Evolutionary conservation across 2,113 vertebrate genomes (phyloP), one percentile per base, ranked within the genome.

Genomic region (Cyphomyrus discorhynchus): DNA sequence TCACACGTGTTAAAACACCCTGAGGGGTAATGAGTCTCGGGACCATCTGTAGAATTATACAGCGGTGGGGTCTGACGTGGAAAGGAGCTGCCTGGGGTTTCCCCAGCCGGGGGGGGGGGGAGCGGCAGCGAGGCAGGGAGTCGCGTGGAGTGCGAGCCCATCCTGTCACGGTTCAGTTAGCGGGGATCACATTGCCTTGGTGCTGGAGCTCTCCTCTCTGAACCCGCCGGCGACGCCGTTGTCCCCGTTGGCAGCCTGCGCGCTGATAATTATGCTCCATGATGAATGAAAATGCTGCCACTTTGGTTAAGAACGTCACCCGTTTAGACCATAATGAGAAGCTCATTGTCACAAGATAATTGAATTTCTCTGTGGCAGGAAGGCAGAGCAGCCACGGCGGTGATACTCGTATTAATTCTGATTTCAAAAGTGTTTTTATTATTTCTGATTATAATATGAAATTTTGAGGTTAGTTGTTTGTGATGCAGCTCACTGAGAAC

Each of bases 261-360:
- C 2, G 47, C 77, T 31, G 47, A 47, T 39, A 82, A 84, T 85
- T 66, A 85, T 89, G 17, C 82, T 24, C 3, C 39, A n/a, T 31
- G 89, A 89, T 89, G 52, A 86, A 84, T 89, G 80, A 50, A 85
- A 89, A 89, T 45, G 21, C 24, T 56, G 53, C 52, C n/a, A 42
- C 89, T 70, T 85, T 49, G 39, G 83, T 86, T 85, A 49, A 17
- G 45, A 62, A 49, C 24, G 80, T 15, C n/a, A 47, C 82, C 17
- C 53, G 27, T 86, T 89, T 82, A 39, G 80, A 53, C 35, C 7
- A 13, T 83, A 89, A 89, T 58, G 50, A 66, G 87, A 35, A 45
- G 74, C 52, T 56, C 89, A 56, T 50, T 50, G 53, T 42, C 52
- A 46, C 4, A 10, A 45, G 39, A 80, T 89, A 86, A 89, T 86